Evolutionary conservation across 2,888 invertebrate species (phyloP), one percentile per base, ranked within the genome.

Genomic region (Pterostichus niger): DNA sequence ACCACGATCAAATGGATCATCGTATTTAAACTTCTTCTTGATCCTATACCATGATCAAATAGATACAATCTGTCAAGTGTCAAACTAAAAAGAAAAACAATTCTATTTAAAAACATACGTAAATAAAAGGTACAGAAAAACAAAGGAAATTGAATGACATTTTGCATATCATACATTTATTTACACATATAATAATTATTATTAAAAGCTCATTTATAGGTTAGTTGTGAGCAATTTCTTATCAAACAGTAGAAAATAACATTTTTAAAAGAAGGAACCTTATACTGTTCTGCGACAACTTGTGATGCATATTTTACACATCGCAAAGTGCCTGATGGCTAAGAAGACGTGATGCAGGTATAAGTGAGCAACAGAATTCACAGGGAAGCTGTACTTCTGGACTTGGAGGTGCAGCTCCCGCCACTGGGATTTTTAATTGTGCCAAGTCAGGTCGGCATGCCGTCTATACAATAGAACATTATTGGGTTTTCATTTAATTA

Each of bases 351-450:
- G 91, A 90, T 0, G 91, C 91, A 0, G 91, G 91, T 84, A 93
- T 90, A 85, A 91, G 90, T 17, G 87, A 87, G 24, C 89, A 89
- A 87, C 93, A 93, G 89, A 93, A 93, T 90, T 93, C 93, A 88
- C 93, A 93, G 6, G 93, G 93, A 64, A 93, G 88, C 84, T 89
- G 89, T 61, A 91, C 90, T 64, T 90, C 91, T 1, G 89, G 89
- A 68, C 64, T 77, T n/a, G 61, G 49, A 6, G 75, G 49, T 52
- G 35, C 11, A 33, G 73, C 31, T 0, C 31, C 75, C 44, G 46
- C 33, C 15, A 11, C 31, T 0, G 84, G 33, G 77, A 86, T 88
- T 49, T 87, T 73, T 11, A 79, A 9, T 46, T 88, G 86, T 0
- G 90, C 89, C 83, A 91, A 85, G 85, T 91, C 90, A 0, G 91